These are phyloP conservation scores for Malurus alboscapulatus DNA, from an alignment of 2,113 vertebrate species.

Conservation along the genomic window DNA sequence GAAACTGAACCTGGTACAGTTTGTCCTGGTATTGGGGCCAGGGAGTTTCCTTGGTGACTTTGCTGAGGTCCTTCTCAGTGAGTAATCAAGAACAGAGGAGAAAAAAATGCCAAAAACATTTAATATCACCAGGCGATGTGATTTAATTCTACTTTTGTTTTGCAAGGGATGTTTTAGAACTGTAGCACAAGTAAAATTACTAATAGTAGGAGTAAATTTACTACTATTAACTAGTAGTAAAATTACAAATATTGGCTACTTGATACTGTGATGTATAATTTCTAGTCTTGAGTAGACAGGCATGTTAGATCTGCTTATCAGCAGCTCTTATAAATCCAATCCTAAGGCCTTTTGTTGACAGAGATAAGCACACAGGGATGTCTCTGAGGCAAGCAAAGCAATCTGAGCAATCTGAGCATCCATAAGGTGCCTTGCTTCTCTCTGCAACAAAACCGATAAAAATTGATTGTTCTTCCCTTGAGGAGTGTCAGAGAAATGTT, in stretches of 20 bases:
- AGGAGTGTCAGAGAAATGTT: neutral
- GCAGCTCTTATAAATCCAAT: neutral
- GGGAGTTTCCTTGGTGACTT: neutral
- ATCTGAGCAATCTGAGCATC: neutral
- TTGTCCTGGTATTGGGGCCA: neutral
- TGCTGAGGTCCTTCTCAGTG: neutral
- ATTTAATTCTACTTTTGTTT: neutral
- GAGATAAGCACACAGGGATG: neutral
- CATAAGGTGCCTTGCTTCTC: neutral
- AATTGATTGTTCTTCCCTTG: neutral
- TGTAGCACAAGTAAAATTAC: neutral
- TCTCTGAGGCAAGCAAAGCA: neutral
- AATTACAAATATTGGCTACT: neutral
- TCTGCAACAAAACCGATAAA: neutral
- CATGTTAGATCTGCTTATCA: neutral
- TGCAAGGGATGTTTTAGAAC: neutral
- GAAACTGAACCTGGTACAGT: neutral
- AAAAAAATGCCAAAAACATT: neutral
- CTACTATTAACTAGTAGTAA: neutral
- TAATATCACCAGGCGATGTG: neutral
- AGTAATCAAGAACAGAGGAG: neutral
- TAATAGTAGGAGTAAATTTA: neutral
- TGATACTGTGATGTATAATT: neutral
- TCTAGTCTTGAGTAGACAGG: neutral
- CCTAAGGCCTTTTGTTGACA: neutral